Base-by-base conservation (phyloP, 2,113 vertebrate genomes). In the Sorex fumeus region DNA sequence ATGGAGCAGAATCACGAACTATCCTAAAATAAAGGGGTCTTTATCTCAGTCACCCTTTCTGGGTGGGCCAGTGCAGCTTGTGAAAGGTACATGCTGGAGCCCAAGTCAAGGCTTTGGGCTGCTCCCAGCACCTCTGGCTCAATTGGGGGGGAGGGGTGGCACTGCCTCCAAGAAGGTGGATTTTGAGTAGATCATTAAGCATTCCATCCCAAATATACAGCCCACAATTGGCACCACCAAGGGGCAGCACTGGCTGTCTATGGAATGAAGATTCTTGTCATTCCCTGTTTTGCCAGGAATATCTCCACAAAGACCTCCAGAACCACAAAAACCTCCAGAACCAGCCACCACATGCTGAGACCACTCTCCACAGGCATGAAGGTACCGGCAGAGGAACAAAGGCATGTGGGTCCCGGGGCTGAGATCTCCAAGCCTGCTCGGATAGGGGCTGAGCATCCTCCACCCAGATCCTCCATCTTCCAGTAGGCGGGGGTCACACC, bases 11-110 rank as follows among this genome's bases (percentile, higher is more conserved):
- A 66, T 60, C 15, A 43, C 45, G 47, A 79, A 57, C 66, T 74
- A 23, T 28, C 16, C 82, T 84, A 47, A 93, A 79, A 91, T 62
- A 87, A n/a, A 84, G 43, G 69, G 64, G 69, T 53, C 27, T 1
- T 1, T 47, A 34, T 2, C 64, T 67, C 9, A 50, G 47, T 27
- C 69, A 57, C 21, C 71, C n/a, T 32, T 0, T 7, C 60, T 72
- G 45, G 32, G 53, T 93, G 60, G 77, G n/a, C 69, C 34, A 28
- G 28, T 66, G 8, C 53, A 64, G 16, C 8, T 11, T 23, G 21
- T 4, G 19, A 11, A 25, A 76, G 16, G 77, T 53, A 50, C 0
- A 18, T 8, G 30, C 30, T 75, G 74, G 45, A 74, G 75, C 57
- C 28, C 47, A 93, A 30, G 75, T 34, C 30, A 72, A 23, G 21